Evolutionary conservation across 1,140 invertebrate species (phyloP), one percentile per base, ranked within the genome.

Genomic region (Dermatophagoides farinae): DNA sequence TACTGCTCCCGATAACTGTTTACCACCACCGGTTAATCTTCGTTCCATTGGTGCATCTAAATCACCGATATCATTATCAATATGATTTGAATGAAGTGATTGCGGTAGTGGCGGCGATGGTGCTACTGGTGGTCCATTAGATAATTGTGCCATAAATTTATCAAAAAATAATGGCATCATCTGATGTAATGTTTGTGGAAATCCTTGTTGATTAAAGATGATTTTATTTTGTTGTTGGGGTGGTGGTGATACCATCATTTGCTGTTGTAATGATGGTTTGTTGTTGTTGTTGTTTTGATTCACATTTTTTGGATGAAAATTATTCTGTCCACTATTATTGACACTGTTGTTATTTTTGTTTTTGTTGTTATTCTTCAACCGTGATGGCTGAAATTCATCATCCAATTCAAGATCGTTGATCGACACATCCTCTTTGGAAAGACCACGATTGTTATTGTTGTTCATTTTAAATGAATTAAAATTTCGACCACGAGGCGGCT

Each of bases 151-250:
- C 10, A 55, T 12, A 23, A 55, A 55, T 25, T 55, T 55, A 14
- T 55, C 53, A 23, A 55, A 55, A 23, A 55, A 55, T 11, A 55
- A 25, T 18, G 53, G 53, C 53, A 55, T 55, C 23, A 55, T 38
- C 14, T 55, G 53, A 23, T 14, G 25, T n/a, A 55, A 25, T n/a
- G 53, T 14, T 44, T 2, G 47, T 31, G 31, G 31, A 31, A 31
- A 31, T 50, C 47, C 47, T 23, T n/a, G 47, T 2, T 50, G 47
- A 11, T 11, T 31, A 8, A 31, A 31, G 8, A 31, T 31, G 2
- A 31, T 8, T 4, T 31, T 2, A 41, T 44, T 55, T 20, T 38
- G 31, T 55, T 1, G 25, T 18, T 18, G 11, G 1, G 23, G 53
- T 55, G 38, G 12, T 55, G 1, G n/a, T 11, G n/a, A n/a, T n/a